phyloP scores from a whole-genome alignment of 2,113 vertebrate genomes.

The Rhinolophus sinicus region DNA sequence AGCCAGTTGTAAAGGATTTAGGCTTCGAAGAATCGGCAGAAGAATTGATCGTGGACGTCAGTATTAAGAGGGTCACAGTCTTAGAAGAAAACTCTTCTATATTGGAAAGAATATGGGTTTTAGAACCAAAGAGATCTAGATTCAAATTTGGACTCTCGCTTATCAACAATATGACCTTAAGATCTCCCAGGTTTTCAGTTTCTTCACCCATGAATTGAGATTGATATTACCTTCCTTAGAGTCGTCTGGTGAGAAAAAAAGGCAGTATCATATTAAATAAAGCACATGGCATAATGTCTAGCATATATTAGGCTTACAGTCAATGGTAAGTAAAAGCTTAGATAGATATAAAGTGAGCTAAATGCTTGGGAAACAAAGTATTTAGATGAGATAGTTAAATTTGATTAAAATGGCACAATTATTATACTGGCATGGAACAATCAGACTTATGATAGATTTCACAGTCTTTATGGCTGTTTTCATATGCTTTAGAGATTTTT shows the following conservation, averaged over 20 bases:
- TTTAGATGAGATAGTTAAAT: slow-evolving; percentile 35
- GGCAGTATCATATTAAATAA: neutral
- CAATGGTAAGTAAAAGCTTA: neutral
- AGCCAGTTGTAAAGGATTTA: neutral
- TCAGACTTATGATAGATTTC: neutral
- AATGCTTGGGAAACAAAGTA: neutral
- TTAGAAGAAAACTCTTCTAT: neutral
- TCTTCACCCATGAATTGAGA: neutral
- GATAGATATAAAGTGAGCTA: neutral
- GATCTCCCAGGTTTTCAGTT: slow-evolving; percentile 11
- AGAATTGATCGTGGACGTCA: neutral
- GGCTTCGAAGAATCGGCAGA: neutral
- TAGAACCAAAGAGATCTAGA: neutral
- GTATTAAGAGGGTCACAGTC: neutral
- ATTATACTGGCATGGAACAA: neutral
- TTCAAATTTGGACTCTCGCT: neutral
- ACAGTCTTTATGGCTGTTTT: neutral
- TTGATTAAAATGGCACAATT: neutral
- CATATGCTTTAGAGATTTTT: neutral
- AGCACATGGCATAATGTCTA: neutral
- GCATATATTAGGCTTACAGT: neutral
- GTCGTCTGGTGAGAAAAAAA: neutral
- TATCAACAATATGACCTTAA: neutral
- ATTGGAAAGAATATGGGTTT: neutral
- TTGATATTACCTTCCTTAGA: neutral